Evolutionary conservation across 2,888 invertebrate genomes (phyloP), one percentile per base, ranked within the genome.

Genomic region (Dynastes maya): DNA sequence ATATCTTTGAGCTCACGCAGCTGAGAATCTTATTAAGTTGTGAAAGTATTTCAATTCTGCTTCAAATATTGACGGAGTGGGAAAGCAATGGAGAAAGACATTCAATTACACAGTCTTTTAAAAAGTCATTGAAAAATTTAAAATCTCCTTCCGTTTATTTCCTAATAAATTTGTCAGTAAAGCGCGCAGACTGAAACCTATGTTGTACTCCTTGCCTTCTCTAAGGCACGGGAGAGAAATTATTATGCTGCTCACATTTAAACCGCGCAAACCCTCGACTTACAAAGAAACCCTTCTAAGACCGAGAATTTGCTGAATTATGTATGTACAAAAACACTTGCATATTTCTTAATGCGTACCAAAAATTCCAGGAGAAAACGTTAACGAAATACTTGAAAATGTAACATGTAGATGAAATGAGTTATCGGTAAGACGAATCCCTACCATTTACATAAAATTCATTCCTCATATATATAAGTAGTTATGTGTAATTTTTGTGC

Each of bases 241-340:
- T 40, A 65, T 65, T 65, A 65, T 65, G 64, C 37, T 65, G 16
- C 37, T 40, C 37, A 65, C 16, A 40, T 65, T 65, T 65, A 13
- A 40, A 40, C 65, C n/a, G 40, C 64, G 37, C 32, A 40, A 65
- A 65, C 13, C 9, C 40, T 2, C 40, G 16, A 65, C 65, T n/a
- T 32, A 16, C 65, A 16, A 16, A 37, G 4, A 32, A 40, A 22
- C 40, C 65, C 65, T 65, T 65, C 16, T 16, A 37, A 65, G 65
- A 40, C 65, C 13, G 40, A 37, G 22, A 65, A 65, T 65, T 40
- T 37, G 9, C 22, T 65, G 16, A 65, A 65, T 40, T 37, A 65
- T 65, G 37, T 65, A 13, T 13, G 32, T 6, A 22, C 22, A 22
- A 22, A 37, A n/a, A 32, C 16, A 40, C 40, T 40, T 65, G 40